Base-by-base conservation (phyloP, 2,797 vertebrate species). In the Rhabdomys pumilio region DNA sequence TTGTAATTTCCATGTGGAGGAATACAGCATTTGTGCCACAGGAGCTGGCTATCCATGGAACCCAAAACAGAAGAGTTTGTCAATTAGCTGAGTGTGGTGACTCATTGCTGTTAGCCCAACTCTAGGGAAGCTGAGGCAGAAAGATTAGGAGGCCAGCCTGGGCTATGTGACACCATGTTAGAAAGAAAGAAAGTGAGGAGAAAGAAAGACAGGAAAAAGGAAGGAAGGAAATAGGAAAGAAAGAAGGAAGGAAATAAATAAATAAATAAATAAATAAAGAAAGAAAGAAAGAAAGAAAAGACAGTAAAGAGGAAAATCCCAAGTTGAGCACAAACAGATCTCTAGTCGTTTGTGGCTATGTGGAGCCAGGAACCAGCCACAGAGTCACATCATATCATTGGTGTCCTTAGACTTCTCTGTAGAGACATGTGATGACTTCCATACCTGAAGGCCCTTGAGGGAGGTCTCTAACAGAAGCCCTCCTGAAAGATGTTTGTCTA, bases 31-130 rank as follows among this genome's bases (percentile, higher is more conserved):
- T 34, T 44, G 34, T 44, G 82, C 29, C 72, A 61, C 24, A n/a
- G 5, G 24, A 96, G 41, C 65, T 20, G 81, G 67, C 38, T 83
- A n/a, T 31, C 13, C 1, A 12, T 63, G 55, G 20, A 89, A 81
- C 73, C 67, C 26, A 47, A 84, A 93, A 67, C 47, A 92, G 85
- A 59, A 95, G 76, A 50, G 44, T 57, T 67, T 57, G 73, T 89
- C 75, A 50, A 61, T 47, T n/a, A 47, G 19, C 29, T 61, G 38
- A 41, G 29, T 76, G 31, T 50, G 57, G 20, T n/a, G 57, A 34
- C 41, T 50, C 87, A 89, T 89, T 61, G 31, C 31, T 89, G 13
- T 89, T 50, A 89, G 13, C 13, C 73, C 38, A 61, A 29, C 26
- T 17, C 87, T 44, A 47, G 41, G 20, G 57, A 77, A 41, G 31